These are phyloP conservation scores for Augochlorella aurata DNA, from an alignment of 2,888 invertebrate genomes.

Conservation along the genomic window DNA sequence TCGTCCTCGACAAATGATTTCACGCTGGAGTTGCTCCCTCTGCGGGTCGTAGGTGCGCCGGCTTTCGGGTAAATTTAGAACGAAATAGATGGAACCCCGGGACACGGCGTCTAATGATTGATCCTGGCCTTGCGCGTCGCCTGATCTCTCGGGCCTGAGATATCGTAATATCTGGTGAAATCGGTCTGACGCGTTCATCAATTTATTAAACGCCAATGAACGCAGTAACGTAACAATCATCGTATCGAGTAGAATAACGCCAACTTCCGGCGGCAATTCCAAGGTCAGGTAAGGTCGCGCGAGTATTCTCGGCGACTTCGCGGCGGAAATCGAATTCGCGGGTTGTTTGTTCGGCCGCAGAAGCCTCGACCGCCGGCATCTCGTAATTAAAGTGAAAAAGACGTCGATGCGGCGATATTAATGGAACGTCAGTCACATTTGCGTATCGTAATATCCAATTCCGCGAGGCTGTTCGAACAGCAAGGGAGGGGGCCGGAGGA, in stretches of 20 bases:
- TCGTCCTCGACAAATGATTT: conserved; percentile 74
- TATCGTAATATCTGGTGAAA: too few species aligned
- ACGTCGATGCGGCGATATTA: conserved; percentile 55
- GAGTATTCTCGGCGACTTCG: background rate
- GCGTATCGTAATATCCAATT: conserved; percentile 60
- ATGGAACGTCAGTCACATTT: conserved; percentile 68
- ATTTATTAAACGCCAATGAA: too few species aligned
- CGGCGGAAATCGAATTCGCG: background rate
- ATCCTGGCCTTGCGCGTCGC: conserved; percentile 1
- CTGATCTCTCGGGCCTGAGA: too few species aligned
- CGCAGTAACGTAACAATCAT: too few species aligned
- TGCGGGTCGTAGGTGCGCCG: conserved; percentile 65
- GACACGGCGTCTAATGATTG: conserved; percentile 24
- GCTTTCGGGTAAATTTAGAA: conserved; percentile 53
- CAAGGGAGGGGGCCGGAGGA: conserved; percentile 2
- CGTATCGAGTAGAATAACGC: too few species aligned
- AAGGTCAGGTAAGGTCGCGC: background rate
- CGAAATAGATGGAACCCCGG: conserved; percentile 52
- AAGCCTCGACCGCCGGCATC: background rate
- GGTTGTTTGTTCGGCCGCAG: background rate
- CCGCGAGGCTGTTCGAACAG: conserved; percentile 31
- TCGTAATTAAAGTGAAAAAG: conserved; percentile 35
- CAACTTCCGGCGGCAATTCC: background rate
- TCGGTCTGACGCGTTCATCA: too few species aligned
- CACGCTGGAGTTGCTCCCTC: conserved; percentile 68